Base-by-base conservation (phyloP, 2,113 vertebrate genomes). In the Ornithorhynchus anatinus region DNA sequence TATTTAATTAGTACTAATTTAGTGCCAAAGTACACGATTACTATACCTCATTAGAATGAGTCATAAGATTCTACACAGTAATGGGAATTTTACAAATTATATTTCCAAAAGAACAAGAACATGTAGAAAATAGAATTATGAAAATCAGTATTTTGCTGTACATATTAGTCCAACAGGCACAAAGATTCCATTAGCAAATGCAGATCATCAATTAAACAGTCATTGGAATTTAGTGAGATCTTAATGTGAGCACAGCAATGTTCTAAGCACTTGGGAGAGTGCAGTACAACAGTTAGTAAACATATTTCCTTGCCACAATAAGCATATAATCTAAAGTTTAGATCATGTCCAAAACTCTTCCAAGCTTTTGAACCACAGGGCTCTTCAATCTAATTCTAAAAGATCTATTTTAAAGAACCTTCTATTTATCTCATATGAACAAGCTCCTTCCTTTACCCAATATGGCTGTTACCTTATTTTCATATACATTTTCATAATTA, bases 1-100 rank as follows among this genome's bases (percentile, higher is more conserved):
- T 75, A 79, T 60, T n/a, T 80, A 88, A 72, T 85, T 27, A 72
- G 8, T 38, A 69, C 40, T 50, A 79, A 72, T 85, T 77, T 80
- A 48, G 68, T 76, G 19, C 7, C 64, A 64, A 78, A 68, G 36
- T 44, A 37, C 40, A 52, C 57, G 72, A 43, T 54, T n/a, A 72
- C 84, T 80, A 74, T 53, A 65, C 40, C 23, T 20, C 67, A 67
- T 79, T 81, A 87, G 73, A 5, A 25, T 74, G 38, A 71, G 15
- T 60, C 44, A 59, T 58, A 65, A 81, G 19, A 62, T 32, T 79
- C 38, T 81, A 17, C 52, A 86, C 35, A 51, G 6, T 75, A 85
- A 77, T 61, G 33, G 17, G 64, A 23, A 2, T 37, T 37, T 77
- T 58, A 19, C 23, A 0, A 25, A 82, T 52, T 65, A 67, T 80